Percentiles rank a stretch among this genome's conserved stretches.
These are phyloP conservation scores for Torymus tubicola DNA, from an alignment of 2,888 invertebrate genomes.

Conservation along the genomic window DNA sequence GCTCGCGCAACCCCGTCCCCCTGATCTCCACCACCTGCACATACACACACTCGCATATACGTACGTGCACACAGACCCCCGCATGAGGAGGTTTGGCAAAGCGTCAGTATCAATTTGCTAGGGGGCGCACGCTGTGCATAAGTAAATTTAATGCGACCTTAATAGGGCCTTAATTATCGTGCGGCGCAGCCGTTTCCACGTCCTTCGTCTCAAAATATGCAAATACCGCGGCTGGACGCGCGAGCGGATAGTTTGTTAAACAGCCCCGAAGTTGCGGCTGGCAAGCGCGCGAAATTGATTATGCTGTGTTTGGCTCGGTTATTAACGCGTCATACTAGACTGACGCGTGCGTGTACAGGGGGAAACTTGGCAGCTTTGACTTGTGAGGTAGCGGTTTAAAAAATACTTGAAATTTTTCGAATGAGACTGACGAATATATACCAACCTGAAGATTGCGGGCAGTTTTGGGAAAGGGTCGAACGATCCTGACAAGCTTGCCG, in stretches of 20 bases:
- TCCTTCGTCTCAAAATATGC: no score
- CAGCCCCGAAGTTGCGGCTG: no score
- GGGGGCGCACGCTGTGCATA: background rate
- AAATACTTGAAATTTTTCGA: no score
- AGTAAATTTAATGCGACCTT: conserved; percentile 26
- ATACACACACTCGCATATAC: background rate
- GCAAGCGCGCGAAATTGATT: no score
- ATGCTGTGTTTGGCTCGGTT: no score
- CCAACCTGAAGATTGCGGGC: conserved; percentile 67
- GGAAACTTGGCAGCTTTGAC: no score
- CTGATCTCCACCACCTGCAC: conserved; percentile 65
- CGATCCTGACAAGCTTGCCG: conserved; percentile 67
- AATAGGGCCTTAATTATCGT: conserved; percentile 30
- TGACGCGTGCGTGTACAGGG: background rate
- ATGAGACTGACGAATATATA: conserved; percentile 12
- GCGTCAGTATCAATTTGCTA: conserved; percentile 37
- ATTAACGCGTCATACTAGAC: background rate
- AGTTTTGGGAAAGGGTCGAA: conserved; percentile 63
- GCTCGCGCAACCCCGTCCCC: conserved; percentile 68
- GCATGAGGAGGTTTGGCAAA: conserved; percentile 10
- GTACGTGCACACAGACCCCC: background rate
- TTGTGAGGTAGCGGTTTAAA: no score
- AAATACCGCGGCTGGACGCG: no score
- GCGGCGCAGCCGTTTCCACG: background rate
- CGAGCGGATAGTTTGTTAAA: no score